Percentiles rank a stretch among this genome's conserved stretches.
Conservation (phyloP, 2,797 vertebrate genomes). For the Tapirus indicus region DNA sequence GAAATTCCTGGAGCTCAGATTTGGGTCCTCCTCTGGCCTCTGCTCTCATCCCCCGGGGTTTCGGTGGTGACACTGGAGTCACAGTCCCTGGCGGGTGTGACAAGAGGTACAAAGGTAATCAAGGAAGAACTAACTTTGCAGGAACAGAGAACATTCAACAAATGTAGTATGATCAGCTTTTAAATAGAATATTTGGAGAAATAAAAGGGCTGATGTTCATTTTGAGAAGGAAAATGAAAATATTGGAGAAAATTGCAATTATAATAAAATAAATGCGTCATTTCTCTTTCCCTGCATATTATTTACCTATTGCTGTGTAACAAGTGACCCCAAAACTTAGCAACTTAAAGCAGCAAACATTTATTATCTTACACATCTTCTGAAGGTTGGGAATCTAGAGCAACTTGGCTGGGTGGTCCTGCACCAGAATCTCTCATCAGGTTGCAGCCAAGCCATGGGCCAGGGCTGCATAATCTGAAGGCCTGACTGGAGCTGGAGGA, state of each 20-base stretch:
- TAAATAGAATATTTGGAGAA: neutral
- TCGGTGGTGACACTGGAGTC: neutral
- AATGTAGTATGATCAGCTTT: neutral
- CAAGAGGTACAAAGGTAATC: neutral
- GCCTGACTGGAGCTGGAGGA: neutral
- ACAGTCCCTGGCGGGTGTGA: neutral
- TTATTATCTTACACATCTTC: neutral
- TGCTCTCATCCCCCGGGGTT: neutral
- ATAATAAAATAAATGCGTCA: neutral
- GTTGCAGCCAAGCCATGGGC: neutral
- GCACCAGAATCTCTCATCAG: neutral
- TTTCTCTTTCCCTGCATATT: neutral
- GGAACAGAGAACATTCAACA: neutral
- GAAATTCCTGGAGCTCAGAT: neutral
- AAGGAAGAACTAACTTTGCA: neutral
- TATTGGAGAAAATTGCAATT: neutral
- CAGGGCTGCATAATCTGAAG: neutral
- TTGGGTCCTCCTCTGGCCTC: neutral
- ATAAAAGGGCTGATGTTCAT: neutral
- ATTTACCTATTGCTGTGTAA: neutral
- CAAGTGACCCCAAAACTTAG: neutral
- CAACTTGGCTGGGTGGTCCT: neutral
- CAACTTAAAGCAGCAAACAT: neutral
- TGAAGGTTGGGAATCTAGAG: neutral
- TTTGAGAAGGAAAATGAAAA: conserved; percentile 44